These are phyloP conservation scores for Hapalemur alaotrensis DNA, from an alignment of 2,797 vertebrate species.

Conservation along the genomic window DNA sequence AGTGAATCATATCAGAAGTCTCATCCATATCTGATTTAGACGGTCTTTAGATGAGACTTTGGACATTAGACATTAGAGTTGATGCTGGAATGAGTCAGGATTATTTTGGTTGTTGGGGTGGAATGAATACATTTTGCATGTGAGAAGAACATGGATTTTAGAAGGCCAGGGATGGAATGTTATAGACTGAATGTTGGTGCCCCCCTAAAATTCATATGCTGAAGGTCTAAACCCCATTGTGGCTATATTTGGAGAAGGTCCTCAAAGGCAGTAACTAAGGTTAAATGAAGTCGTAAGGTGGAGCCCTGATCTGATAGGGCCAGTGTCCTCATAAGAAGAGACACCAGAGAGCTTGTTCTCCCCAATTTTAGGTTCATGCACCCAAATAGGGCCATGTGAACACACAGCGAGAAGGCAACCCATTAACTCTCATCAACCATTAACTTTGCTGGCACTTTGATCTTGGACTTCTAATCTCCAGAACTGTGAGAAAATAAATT, in stretches of 20 bases:
- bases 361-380: too few species aligned
- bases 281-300: neutral
- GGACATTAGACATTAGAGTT: neutral
- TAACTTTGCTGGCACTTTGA: neutral
- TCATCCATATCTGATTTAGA: neutral
- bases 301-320: neutral
- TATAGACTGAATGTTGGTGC: neutral
- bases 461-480: neutral
- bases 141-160: neutral
- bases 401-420: neutral
- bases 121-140: neutral
- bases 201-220: neutral
- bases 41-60: neutral
- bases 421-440: neutral
- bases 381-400: neutral
- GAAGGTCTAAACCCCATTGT: neutral
- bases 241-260: neutral
- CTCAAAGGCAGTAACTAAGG: neutral
- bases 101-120: neutral
- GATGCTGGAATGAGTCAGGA: neutral
- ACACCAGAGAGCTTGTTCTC: neutral
- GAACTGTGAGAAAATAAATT: neutral
- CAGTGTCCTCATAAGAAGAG: neutral
- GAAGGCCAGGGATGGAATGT: neutral
- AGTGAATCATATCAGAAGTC: neutral